Conservation (phyloP, 1,140 invertebrate genomes). For the Sitodiplosis mosellana region DNA sequence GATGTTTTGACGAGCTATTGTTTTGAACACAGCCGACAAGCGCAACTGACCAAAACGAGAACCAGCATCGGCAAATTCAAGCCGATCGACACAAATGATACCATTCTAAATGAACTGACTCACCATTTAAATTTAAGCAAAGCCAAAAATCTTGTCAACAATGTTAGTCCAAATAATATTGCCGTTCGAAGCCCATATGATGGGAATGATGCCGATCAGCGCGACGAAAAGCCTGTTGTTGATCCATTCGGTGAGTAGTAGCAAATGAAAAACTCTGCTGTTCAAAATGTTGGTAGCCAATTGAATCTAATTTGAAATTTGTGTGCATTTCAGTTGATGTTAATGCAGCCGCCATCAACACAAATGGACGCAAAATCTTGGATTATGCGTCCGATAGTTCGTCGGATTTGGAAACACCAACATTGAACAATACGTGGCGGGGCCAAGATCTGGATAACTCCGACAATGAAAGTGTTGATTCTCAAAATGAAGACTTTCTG, state of each 20-base stretch:
- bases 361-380: conserved; percentile 35
- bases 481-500: conserved; percentile 53
- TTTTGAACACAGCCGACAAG: conserved; percentile 21
- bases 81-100: conserved; percentile 19
- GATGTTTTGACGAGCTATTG: conserved; percentile 19
- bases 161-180: no score
- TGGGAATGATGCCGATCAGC: neutral
- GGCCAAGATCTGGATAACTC: conserved; percentile 48
- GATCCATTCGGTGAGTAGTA: conserved; percentile 35
- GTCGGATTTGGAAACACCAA: conserved; percentile 47
- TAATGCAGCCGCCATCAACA: conserved; percentile 33
- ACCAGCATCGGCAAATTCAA: conserved; percentile 14
- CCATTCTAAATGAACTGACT: conserved; percentile 14
- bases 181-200: no score
- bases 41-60: conserved; percentile 20
- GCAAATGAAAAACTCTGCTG: neutral
- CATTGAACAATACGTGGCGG: conserved; percentile 41
- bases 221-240: conserved; percentile 9
- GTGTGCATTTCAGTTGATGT: conserved; percentile 32
- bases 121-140: conserved; percentile 19
- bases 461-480: conserved; percentile 58
- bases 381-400: conserved; percentile 51
- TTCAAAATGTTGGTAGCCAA: neutral
- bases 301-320: neutral
- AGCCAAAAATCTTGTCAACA: neutral